Conservation (phyloP, 2,113 vertebrate genomes). For the Lepus europaeus region DNA sequence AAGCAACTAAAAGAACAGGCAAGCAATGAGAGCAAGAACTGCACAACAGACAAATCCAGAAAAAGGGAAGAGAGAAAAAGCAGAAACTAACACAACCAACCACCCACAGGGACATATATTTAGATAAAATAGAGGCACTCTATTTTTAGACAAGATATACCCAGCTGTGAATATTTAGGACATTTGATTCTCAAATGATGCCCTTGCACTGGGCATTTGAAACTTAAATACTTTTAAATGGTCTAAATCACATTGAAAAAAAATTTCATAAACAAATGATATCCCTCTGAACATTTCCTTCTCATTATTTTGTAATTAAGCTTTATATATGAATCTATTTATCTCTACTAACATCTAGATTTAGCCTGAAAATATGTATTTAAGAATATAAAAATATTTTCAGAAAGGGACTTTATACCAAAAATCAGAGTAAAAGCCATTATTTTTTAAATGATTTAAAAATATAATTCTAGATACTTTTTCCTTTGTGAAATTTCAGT, state of each 20-base stretch:
- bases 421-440: background rate
- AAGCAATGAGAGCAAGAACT: background rate
- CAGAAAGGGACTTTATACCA: background rate
- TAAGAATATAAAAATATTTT: conserved; percentile 4
- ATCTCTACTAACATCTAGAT: background rate
- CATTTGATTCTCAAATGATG: conserved; percentile 47
- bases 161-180: conserved; percentile 30
- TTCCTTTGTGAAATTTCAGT: conserved; percentile 35
- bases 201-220: background rate
- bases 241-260: conserved; percentile 15
- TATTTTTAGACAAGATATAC: conserved; percentile 33
- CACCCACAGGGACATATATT: background rate
- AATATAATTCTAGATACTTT: conserved; percentile 21
- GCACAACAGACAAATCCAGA: background rate
- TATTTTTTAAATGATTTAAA: background rate
- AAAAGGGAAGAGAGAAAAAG: background rate
- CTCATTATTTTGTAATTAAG: background rate
- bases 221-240: conserved; percentile 63
- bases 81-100: background rate
- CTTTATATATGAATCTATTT: background rate
- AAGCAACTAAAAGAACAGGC: background rate
- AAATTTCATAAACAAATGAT: background rate
- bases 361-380: background rate
- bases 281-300: background rate
- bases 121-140: background rate